Evolutionary conservation across 2,113 vertebrate species (phyloP), one percentile per base, ranked within the genome.

Genomic region (Zosterops borbonicus): DNA sequence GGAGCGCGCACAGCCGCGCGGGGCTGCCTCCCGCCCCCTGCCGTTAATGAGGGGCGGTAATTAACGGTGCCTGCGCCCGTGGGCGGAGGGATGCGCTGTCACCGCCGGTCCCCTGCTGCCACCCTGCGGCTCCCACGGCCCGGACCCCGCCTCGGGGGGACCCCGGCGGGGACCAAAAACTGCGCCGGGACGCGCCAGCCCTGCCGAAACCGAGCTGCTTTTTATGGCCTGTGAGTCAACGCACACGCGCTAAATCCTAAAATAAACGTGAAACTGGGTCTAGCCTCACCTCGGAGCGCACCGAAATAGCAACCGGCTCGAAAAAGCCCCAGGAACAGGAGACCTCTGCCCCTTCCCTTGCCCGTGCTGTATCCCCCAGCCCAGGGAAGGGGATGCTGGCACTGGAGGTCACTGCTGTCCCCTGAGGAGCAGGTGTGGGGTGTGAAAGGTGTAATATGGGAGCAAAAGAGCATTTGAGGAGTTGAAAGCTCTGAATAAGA

Each of bases 371-470:
- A 2, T 2, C 9, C 16, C 28, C 13, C 23, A 9, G 39, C 28
- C 7, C 20, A 2, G 28, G 33, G 22, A 35, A 28, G 16, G 15
- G 27, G 19, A 4, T 2, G 17, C 19, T 20, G 2, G 12, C 0
- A 3, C 55, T 14, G 17, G 20, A 49, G 37, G 12, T 6, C 35
- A 2, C 50, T 10, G 11, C 44, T 11, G 5, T 1, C 11, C 41
- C 14, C 41, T 6, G 4, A 7, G 47, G 18, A 23, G 13, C 11
- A 28, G 22, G 9, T 3, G 5, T 0, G 9, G 23, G 25, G 29
- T 4, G 15, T 3, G 0, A 35, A 15, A 50, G 1, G 6, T 29
- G 16, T 8, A 6, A 37, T 0, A 15, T 0, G 0, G 25, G 12
- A 14, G 9, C 5, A 47, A 49, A 21, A 39, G 11, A 33, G 58